Percentiles rank a stretch among this genome's conserved stretches.
Conservation (phyloP, 2,113 vertebrate species). For the Anser cygnoides region DNA sequence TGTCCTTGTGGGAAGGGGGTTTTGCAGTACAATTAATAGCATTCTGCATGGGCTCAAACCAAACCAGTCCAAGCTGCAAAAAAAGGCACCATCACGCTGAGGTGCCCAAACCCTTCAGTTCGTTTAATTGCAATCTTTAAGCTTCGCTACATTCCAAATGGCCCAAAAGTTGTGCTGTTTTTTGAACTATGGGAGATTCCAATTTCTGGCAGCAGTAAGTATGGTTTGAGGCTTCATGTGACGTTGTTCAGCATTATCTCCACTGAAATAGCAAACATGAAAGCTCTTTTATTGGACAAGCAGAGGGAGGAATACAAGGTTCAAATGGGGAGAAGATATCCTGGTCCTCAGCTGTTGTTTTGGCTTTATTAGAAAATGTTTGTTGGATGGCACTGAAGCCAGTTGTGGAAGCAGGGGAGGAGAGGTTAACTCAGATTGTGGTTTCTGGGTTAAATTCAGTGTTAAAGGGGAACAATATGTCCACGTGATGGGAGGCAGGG, state of each 20-base stretch:
- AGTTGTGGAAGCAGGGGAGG: fast-evolving
- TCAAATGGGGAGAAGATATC: neutral
- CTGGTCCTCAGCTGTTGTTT: neutral
- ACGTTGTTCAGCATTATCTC: neutral
- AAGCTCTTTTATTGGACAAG: constrained; percentile 32
- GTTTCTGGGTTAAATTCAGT: neutral
- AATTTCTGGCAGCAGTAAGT: neutral
- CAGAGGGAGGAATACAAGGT: neutral
- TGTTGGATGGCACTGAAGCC: fast-evolving
- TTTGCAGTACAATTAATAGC: fast-evolving
- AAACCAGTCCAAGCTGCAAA: neutral
- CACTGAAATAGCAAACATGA: neutral
- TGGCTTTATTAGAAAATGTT: neutral
- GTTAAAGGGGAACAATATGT: neutral
- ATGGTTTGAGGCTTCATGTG: neutral
- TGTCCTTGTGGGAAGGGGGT: neutral
- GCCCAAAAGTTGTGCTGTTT: neutral
- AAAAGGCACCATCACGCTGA: neutral
- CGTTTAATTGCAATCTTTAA: neutral
- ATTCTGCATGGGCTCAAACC: neutral
- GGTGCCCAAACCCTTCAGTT: neutral
- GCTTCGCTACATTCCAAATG: neutral
- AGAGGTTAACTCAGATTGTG: neutral
- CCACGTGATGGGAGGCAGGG: neutral
- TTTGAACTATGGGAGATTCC: neutral